Evolutionary conservation across 2,888 invertebrate species (phyloP).

Genomic region (Bugulina stolonifera): DNA sequence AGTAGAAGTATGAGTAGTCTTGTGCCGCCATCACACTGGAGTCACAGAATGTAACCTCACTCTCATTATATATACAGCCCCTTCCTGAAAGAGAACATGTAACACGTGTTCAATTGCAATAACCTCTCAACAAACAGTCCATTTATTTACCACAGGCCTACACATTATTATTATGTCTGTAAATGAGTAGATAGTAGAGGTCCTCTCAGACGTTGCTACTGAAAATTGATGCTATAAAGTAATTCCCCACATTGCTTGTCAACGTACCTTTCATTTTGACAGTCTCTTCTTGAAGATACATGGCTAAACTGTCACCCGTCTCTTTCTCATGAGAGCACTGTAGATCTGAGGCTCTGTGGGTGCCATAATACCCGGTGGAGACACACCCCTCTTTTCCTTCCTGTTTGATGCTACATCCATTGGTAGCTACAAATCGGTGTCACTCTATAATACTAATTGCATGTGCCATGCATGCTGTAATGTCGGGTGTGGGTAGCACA

Average conservation of each 20-base stretch:
- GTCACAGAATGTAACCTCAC: neutral
- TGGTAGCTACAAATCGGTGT: neutral
- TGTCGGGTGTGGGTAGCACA: neutral
- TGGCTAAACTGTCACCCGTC: too few species aligned
- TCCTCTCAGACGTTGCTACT: too few species aligned
- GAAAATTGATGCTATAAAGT: too few species aligned
- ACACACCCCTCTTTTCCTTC: neutral
- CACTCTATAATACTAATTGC: neutral
- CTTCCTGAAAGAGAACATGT: neutral
- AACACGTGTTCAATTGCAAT: neutral
- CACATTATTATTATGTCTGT: too few species aligned
- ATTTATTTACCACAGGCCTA: neutral
- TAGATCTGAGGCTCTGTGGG: neutral
- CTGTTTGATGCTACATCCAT: neutral
- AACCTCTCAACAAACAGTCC: neutral
- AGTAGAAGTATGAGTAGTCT: conserved; percentile 21
- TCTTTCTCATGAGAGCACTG: neutral
- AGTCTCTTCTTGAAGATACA: too few species aligned
- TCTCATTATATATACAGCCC: neutral
- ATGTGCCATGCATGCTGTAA: neutral
- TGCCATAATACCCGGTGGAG: neutral
- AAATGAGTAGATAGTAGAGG: too few species aligned
- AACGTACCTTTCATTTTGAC: too few species aligned
- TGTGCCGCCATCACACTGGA: neutral
- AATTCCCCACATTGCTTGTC: too few species aligned